phyloP scores from a whole-genome alignment of 2,113 vertebrate genomes.

The Emydura subglobosa region DNA sequence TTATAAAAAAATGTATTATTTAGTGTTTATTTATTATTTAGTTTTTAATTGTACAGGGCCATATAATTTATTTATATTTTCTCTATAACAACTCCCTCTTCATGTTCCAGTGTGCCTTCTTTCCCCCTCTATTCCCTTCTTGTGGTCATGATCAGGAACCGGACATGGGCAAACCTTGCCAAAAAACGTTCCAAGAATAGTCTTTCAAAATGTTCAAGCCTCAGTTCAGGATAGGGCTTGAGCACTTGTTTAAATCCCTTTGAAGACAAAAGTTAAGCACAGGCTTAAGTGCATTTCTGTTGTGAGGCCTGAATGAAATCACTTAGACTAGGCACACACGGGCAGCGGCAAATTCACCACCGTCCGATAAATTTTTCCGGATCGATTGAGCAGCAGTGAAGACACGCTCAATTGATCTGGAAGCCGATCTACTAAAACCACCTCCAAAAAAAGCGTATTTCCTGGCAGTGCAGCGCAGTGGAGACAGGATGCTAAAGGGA shows the following conservation, averaged over 20 bases:
- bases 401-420: no score
- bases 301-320: neutral
- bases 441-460: no score
- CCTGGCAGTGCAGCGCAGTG: no score
- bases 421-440: no score
- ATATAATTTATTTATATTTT: slow-evolving; percentile 71
- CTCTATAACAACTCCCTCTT: slow-evolving; percentile 3
- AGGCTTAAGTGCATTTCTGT: neutral
- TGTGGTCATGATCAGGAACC: neutral
- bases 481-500: no score
- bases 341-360: no score
- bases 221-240: neutral
- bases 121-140: neutral
- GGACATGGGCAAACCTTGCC: neutral
- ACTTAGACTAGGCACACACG: neutral
- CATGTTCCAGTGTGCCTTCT: neutral
- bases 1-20: slow-evolving; percentile 25
- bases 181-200: neutral
- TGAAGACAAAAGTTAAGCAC: neutral
- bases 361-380: no score
- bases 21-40: slow-evolving; percentile 77
- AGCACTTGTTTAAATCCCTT: neutral
- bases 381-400: no score
- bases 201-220: neutral
- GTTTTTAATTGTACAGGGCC: slow-evolving; percentile 50